Evolutionary conservation across 2,888 invertebrate genomes (phyloP), one percentile per base, ranked within the genome.

Genomic region (Heliconius hortense): DNA sequence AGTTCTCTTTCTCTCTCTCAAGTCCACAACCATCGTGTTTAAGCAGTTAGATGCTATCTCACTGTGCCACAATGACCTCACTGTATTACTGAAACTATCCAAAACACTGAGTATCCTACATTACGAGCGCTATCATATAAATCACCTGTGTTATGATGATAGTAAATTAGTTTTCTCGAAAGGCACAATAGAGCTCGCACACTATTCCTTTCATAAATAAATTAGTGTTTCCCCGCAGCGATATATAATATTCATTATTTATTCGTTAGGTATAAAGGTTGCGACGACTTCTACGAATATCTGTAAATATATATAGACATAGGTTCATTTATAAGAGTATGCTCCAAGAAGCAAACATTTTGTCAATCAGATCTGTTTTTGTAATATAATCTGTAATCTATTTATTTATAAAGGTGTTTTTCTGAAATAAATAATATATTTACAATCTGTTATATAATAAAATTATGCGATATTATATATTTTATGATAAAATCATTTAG

Each of bases 171-270:
- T 74, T 74, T 56, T 53, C 63, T 74, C 39, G 11, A 71, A 39
- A 71, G 71, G 71, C 39, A 74, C 56, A 72, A 76, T 76, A 64
- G 35, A 74, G 59, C 67, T 72, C 76, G 48, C 67, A 43, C 48
- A 76, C 70, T 70, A 70, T 66, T 72, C 72, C 68, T 76, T 72
- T 71, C 62, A 66, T 76, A 74, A 76, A 71, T 77, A 74, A 77
- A 77, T 77, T 74, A 74, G 70, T 60, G 67, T 67, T 71, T 60
- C 26, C 71, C 70, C 62, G 39, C 60, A 72, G 39, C 74, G 67
- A 76, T 76, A 67, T 76, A 67, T 74, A 67, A 72, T 74, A 68
- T 74, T 74, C 69, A 76, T 72, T 77, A 74, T 77, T 77, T 72
- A 74, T 63, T 68, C 62, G 60, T 63, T 60, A 74, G 63, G 64